Base-by-base conservation (phyloP, 2,888 invertebrate genomes). In the Aspidiotus rigidus region DNA sequence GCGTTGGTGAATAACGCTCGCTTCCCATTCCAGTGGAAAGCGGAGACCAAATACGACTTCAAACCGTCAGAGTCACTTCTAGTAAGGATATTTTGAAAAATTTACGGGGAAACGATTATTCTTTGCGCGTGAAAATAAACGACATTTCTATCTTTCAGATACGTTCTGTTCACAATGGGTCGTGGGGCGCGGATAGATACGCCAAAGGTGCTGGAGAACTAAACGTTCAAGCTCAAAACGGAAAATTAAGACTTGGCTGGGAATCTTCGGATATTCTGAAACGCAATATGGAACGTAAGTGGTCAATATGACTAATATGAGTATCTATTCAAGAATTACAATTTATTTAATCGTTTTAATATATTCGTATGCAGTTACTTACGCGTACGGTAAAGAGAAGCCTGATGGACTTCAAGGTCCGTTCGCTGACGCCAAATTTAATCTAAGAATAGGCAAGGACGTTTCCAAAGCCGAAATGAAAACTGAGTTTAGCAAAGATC, bases 401-500 rank as follows among this genome's bases (percentile, higher is more conserved):
- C n/a, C 11, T 0, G 67, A 59, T 49, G 59, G 60, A 11, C 15
- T 67, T 9, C 42, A 41, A n/a, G 67, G 67, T 11, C 67, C 67
- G 15, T 67, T 39, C 40, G 49, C 44, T 9, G 7, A 28, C 2
- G 57, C 60, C n/a, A 28, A 44, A 3, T 53, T 59, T 6, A 67
- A 59, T 60, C 60, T 67, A 11, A 67, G 59, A n/a, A 49, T 57
- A 9, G 60, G 60, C 53, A 13, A 16, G 8, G 60, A 67, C 59
- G n/a, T 15, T 15, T 59, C 67, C 9, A 67, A 67, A 17, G 59
- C 59, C 39, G 28, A 60, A 13, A 28, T 57, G 17, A 67, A 60
- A 60, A 7, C 57, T 7, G 67, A 67, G 49, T 67, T 59, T 39
- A 67, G 59, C 39, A 67, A 67, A 67, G 67, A 67, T 60, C 28